These are phyloP conservation scores for Liopterus haemorrhoidalis DNA, from an alignment of 2,888 invertebrate genomes.

Conservation along the genomic window DNA sequence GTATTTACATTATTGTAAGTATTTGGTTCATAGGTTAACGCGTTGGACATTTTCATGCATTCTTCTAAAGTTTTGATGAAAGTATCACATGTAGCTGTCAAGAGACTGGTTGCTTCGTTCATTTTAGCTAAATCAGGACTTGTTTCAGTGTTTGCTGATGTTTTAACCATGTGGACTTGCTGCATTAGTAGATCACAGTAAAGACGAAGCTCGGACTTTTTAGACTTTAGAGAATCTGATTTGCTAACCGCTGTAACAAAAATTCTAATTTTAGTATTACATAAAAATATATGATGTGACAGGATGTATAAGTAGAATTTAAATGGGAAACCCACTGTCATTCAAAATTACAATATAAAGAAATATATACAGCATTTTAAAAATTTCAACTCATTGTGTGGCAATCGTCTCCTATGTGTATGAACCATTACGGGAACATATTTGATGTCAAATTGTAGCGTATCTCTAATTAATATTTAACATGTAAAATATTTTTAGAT, in stretches of 20 bases:
- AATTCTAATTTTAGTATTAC: conserved; percentile 6
- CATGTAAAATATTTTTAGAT: too few relatives aligned
- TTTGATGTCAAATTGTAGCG: too few relatives aligned
- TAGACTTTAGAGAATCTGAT: conserved; percentile 59
- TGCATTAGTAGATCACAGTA: conserved; percentile 81
- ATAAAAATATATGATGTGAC: too few relatives aligned
- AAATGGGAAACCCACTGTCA: too few relatives aligned
- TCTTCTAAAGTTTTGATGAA: conserved; percentile 77
- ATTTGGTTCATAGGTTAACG: conserved; percentile 40
- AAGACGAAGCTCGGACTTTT: conserved; percentile 69
- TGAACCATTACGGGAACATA: too few relatives aligned
- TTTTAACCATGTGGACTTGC: conserved; percentile 71
- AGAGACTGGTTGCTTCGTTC: conserved; percentile 65
- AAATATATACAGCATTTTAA: too few relatives aligned
- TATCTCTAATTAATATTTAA: too few relatives aligned
- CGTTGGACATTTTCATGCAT: conserved; percentile 61
- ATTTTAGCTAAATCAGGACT: conserved; percentile 62
- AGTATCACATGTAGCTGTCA: conserved; percentile 76
- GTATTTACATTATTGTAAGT: conserved; percentile 37
- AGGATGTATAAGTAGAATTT: too few relatives aligned
- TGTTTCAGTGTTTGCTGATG: conserved; percentile 53
- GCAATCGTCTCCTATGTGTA: too few relatives aligned
- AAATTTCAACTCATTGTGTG: too few relatives aligned
- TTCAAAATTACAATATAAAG: too few relatives aligned
- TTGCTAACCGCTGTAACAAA: conserved; percentile 48